phyloP scores from a whole-genome alignment of 2,113 vertebrate species.

The Synchiropus splendidus region DNA sequence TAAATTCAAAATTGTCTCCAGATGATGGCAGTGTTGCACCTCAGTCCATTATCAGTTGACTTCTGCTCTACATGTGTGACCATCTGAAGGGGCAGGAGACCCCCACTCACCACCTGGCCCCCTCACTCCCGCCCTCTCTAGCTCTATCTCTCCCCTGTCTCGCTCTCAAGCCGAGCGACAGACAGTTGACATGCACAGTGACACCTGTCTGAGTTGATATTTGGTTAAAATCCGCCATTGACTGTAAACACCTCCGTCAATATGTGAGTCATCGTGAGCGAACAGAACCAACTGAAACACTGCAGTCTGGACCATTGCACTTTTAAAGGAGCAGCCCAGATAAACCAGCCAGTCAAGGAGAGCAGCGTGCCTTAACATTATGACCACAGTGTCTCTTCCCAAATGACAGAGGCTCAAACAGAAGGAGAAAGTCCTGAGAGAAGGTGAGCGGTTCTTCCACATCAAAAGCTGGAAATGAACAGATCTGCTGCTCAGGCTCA shows the following conservation, averaged over 20 bases:
- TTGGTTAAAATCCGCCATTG: constrained; percentile 29
- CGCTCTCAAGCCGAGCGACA: constrained; percentile 4
- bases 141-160: not conserved
- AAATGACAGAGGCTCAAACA: too few relatives aligned
- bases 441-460: too few relatives aligned
- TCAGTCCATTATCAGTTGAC: not conserved
- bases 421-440: too few relatives aligned
- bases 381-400: too few relatives aligned
- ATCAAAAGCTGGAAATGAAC: too few relatives aligned
- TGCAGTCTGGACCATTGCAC: too few relatives aligned
- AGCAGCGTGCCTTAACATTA: too few relatives aligned
- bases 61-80: constrained; percentile 8
- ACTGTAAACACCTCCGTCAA: constrained; percentile 38
- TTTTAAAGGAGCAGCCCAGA: too few relatives aligned
- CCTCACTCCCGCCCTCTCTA: not conserved
- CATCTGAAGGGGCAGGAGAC: too few relatives aligned
- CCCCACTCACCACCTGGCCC: not conserved
- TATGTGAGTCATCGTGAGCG: constrained; percentile 42
- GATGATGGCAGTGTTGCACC: constrained; percentile 50
- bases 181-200: constrained; percentile 19
- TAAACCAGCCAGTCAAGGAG: too few relatives aligned
- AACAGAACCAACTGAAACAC: constrained; percentile 40
- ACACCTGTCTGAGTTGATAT: constrained; percentile 37
- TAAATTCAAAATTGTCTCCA: constrained; percentile 17
- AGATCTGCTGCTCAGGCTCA: too few relatives aligned